Base-by-base conservation (phyloP, 2,888 invertebrate genomes). In the Geophilus truncorum region DNA sequence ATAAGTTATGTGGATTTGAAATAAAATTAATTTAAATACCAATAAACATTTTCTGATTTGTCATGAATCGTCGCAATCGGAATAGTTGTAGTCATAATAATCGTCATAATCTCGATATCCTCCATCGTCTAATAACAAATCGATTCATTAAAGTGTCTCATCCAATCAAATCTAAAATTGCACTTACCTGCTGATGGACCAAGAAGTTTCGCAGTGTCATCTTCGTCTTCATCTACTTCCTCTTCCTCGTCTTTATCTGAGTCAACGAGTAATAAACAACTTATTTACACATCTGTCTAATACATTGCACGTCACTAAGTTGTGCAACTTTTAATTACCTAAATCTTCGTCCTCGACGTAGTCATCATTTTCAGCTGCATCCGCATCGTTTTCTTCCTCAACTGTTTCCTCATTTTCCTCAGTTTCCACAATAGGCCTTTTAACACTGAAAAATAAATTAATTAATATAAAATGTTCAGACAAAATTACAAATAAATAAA, bases 21-120 rank as follows among this genome's bases (percentile, higher is more conserved):
- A 32, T 6, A 32, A 32, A 32, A 6, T 45, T 45, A n/a, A 45
- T 45, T n/a, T 45, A 12, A 7, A 45, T 45, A 45, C 12, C 18
- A 45, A 12, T 45, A 45, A n/a, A 18, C 45, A 45, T 7, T 45
- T n/a, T 9, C 18, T 57, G 57, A 23, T 21, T 21, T 78, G 78
- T 78, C 78, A 78, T 15, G 78, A 34, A 36, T 78, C 78, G 18
- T 78, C 78, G 15, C 25, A 78, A 18, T 78, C 77, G 21, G 28
- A 28, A 15, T 45, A 4, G n/a, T 77, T 30, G 18, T 77, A 30
- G n/a, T 34, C 40, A 15, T 34, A 78, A n/a, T 45, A 5, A 36
- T 78, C 78, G 15, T 40, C 40, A 12, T 40, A 12, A 40, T 15
- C 40, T 7, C n/a, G n/a, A n/a, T n/a, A n/a, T n/a, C n/a, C n/a